Percentiles rank a stretch among this genome's conserved stretches.
These are phyloP conservation scores for Mesembrinibis cayennensis DNA, from an alignment of 2,113 vertebrate genomes.

Conservation along the genomic window DNA sequence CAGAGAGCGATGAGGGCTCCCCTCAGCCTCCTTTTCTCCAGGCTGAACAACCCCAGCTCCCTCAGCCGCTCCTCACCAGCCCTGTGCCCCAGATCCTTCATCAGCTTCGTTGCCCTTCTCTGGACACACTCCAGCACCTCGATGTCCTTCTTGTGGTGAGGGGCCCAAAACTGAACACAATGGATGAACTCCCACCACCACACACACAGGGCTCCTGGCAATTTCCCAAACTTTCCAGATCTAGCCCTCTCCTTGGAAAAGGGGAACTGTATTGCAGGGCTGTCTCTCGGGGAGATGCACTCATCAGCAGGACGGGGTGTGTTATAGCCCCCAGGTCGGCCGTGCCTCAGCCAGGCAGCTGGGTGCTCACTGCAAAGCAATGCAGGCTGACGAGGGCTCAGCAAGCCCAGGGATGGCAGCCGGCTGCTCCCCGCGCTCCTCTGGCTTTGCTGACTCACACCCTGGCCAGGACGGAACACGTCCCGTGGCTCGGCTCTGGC, in stretches of 20 bases:
- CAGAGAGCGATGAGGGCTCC: too few relatives aligned
- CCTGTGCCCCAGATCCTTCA: too few relatives aligned
- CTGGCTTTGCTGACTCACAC: neutral
- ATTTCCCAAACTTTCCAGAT: neutral
- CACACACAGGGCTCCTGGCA: neutral
- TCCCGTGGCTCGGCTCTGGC: neutral
- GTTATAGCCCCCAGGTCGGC: neutral
- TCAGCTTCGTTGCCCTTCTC: too few relatives aligned
- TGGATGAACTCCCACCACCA: neutral
- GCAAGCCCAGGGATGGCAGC: neutral
- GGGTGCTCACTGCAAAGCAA: accelerated
- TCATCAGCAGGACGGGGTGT: accelerated
- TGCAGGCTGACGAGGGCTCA: accelerated
- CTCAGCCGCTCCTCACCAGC: too few relatives aligned
- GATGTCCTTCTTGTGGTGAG: too few relatives aligned
- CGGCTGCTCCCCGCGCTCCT: neutral
- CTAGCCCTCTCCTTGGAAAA: neutral
- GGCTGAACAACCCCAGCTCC: too few relatives aligned
- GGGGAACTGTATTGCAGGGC: accelerated
- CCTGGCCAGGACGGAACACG: neutral
- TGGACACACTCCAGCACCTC: too few relatives aligned
- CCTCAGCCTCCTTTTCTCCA: too few relatives aligned
- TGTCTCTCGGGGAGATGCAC: neutral
- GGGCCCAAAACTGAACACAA: too few relatives aligned
- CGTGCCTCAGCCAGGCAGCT: neutral